Evolutionary conservation across 2,113 vertebrate genomes (phyloP).

Genomic region (Noturus placidus): DNA sequence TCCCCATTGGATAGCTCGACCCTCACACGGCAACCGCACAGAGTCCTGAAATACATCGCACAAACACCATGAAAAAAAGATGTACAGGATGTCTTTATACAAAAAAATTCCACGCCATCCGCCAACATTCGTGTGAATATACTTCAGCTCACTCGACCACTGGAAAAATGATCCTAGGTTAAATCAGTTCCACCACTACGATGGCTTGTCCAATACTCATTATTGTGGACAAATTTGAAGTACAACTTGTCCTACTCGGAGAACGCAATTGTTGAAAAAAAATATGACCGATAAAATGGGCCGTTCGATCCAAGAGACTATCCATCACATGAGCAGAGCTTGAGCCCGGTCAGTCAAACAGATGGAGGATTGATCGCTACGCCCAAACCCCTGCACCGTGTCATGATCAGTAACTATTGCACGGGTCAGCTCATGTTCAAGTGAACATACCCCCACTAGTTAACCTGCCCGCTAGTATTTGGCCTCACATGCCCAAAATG

Average conservation of each 20-base stretch:
- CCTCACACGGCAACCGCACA: conserved; percentile 93
- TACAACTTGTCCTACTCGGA: too few species aligned
- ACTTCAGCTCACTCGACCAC: not conserved
- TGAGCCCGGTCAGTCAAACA: not conserved
- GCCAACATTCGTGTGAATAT: too few species aligned
- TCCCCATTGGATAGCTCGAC: conserved; percentile 96
- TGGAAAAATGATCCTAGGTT: not conserved
- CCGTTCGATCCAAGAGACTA: too few species aligned
- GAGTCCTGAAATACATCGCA: conserved; percentile 71
- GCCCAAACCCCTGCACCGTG: not conserved
- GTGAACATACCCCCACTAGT: not conserved
- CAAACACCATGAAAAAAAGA: not conserved
- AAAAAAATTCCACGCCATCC: not conserved
- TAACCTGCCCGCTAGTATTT: not conserved
- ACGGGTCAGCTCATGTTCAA: not conserved
- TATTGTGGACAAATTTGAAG: too few species aligned
- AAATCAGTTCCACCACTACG: not conserved
- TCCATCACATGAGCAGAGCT: not conserved
- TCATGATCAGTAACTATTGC: too few species aligned
- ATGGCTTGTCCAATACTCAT: too few species aligned
- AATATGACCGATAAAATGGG: too few species aligned
- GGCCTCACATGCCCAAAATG: not conserved
- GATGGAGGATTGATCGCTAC: too few species aligned
- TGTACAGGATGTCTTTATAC: too few species aligned
- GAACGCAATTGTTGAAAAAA: too few species aligned